Conservation (phyloP, 2,888 invertebrate species). For the Leptopilina syphax region DNA sequence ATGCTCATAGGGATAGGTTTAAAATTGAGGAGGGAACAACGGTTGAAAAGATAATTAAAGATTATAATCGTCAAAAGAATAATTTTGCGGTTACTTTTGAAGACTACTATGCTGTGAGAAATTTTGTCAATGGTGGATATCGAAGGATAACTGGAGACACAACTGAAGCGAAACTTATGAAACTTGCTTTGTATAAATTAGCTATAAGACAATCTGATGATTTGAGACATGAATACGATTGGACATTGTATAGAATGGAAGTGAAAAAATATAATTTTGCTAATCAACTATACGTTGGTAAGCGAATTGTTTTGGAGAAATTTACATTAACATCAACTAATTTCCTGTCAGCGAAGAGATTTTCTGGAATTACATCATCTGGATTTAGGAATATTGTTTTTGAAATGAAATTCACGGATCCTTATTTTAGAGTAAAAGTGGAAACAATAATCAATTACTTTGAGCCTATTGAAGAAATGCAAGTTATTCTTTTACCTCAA, state of each 20-base stretch:
- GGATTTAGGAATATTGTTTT: neutral
- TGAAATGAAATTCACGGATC: neutral
- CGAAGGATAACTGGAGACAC: slow-evolving; percentile 1
- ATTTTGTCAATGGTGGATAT: neutral
- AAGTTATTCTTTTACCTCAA: too few species aligned
- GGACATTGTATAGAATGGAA: neutral
- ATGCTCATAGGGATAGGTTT: neutral
- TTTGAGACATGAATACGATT: neutral
- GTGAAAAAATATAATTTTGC: neutral
- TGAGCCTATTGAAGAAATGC: too few species aligned
- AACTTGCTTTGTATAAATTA: neutral
- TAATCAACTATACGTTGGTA: neutral
- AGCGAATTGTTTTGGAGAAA: neutral
- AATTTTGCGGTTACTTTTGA: neutral
- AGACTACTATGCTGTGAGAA: neutral
- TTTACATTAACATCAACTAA: neutral
- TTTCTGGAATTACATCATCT: neutral
- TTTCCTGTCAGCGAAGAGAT: neutral
- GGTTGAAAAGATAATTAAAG: neutral
- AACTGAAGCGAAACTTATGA: neutral
- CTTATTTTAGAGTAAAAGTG: too few species aligned
- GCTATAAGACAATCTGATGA: neutral
- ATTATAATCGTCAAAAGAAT: neutral
- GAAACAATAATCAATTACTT: too few species aligned
- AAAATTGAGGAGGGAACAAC: neutral